Percentiles rank a stretch among this genome's conserved stretches.
phyloP scores from a whole-genome alignment of 2,113 vertebrate species.

The Rhabdomys dilectus region DNA sequence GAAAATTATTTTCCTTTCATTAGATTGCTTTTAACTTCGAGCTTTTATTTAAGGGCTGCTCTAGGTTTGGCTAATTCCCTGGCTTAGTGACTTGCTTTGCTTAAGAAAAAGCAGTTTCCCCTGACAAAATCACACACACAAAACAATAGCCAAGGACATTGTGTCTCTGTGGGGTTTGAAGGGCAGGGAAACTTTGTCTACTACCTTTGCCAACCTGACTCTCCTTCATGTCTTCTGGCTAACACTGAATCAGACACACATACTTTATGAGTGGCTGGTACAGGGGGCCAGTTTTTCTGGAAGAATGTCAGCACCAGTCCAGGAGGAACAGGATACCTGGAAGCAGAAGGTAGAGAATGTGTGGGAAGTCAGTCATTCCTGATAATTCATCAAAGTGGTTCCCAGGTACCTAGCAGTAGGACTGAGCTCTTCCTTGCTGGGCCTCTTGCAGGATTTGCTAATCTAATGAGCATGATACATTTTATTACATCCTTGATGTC shows the following conservation, averaged over 20 bases:
- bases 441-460: conserved; percentile 25
- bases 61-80: conserved; percentile 7
- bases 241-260: not conserved
- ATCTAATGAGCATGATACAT: not conserved
- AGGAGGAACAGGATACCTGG: not conserved
- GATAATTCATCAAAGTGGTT: not conserved
- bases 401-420: not conserved
- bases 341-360: not conserved
- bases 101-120: not conserved
- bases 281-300: not conserved
- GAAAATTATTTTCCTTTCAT: not conserved
- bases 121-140: not conserved
- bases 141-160: not conserved
- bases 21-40: conserved; percentile 3
- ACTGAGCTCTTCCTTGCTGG: not conserved
- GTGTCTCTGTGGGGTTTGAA: not conserved
- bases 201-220: not conserved
- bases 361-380: not conserved
- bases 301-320: not conserved
- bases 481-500: conserved; percentile 10
- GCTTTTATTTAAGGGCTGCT: not conserved
- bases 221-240: conserved; percentile 44
- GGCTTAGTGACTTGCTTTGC: not conserved
- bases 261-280: not conserved
- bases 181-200: not conserved